phyloP scores from a whole-genome alignment of 2,888 invertebrate species.

The Epinotia bilunana region DNA sequence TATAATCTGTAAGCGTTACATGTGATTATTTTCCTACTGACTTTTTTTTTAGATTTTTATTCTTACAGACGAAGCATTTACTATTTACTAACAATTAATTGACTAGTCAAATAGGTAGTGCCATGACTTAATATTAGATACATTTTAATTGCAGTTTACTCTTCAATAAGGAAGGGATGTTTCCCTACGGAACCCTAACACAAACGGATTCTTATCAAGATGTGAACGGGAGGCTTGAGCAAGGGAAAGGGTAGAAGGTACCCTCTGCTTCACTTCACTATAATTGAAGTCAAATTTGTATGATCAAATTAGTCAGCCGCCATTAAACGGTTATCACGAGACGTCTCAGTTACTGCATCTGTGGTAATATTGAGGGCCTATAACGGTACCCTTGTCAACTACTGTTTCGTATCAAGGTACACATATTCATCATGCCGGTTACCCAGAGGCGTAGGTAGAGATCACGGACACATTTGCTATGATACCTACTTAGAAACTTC shows the following conservation, averaged over 20 bases:
- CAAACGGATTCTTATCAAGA: conserved; percentile 81
- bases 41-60: too few species aligned
- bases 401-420: neutral
- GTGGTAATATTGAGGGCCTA: neutral
- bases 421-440: too few species aligned
- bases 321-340: conserved; percentile 29
- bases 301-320: conserved; percentile 73
- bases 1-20: too few species aligned
- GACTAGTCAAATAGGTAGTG: too few species aligned
- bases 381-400: neutral
- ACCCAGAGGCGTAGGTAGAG: too few species aligned
- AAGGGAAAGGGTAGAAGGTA: conserved; percentile 80
- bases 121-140: too few species aligned
- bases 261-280: conserved; percentile 78
- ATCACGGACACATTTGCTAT: too few species aligned
- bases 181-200: conserved; percentile 54
- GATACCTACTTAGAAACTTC: too few species aligned
- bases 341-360: conserved; percentile 2
- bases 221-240: conserved; percentile 79
- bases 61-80: too few species aligned
- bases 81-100: too few species aligned
- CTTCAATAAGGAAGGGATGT: neutral
- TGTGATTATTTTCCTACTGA: too few species aligned
- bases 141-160: too few species aligned
- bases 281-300: conserved; percentile 84